Evolutionary conservation across 2,113 vertebrate genomes (phyloP), one percentile per base, ranked within the genome.

Genomic region (Callopanchax toddi): DNA sequence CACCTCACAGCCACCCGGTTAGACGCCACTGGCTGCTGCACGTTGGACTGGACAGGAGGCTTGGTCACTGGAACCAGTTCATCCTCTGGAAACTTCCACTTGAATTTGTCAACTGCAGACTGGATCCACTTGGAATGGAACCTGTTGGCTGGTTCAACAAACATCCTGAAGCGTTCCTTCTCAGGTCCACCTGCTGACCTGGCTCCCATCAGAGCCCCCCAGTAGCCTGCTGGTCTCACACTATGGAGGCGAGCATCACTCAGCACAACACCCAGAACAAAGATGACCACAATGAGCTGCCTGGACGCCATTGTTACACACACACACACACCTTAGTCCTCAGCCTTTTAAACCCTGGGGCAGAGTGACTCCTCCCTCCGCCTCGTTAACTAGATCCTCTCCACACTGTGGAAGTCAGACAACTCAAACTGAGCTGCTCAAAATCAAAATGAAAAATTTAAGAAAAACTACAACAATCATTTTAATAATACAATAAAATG

Each of bases 1-100:
- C 86, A 87, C 40, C 76, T 78, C 62, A 84, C 64, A 8, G 71
- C 86, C 13, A 84, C 26, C 0, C n/a, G 34, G 34, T 57, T 21
- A 3, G 29, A 11, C 1, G 7, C 39, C 18, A 0, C 25, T 0
- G 49, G 61, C 55, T 21, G 58, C 39, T 2, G 32, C 26, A 22
- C 21, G 8, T 48, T 29, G 39, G 78, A 64, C 13, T 29, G 3
- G 0, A 13, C 5, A 13, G 66, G 68, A 49, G 15, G 16, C 0
- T 12, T 36, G 1, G 1, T 50, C 49, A 60, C 59, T 0, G 11
- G 39, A 9, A 36, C 39, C 51, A 62, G 61, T 0, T 68, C 77
- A 12, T 57, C 40, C 7, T 64, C 43, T 22, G 83, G 83, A 1
- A 56, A 83, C 32, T 0, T 81, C 80, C 78, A 83, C 21, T 58